A percentile compares a stretch with the other conserved stretches of the same genome.
Evolutionary conservation across 2,888 invertebrate genomes (phyloP).

Genomic region (Sialis fuliginosa): DNA sequence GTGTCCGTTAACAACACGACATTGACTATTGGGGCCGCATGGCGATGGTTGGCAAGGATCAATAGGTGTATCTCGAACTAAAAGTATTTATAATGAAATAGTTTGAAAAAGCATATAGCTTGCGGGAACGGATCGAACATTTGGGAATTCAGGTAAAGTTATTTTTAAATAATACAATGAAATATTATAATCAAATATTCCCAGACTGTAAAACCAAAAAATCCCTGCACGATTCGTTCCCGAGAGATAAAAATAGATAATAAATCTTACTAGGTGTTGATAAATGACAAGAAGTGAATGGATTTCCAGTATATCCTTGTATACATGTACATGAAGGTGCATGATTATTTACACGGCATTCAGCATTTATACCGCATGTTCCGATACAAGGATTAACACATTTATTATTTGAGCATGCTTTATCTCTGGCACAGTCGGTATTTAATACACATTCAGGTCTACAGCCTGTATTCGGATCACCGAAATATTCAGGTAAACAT

Average conservation of each 20-base stretch:
- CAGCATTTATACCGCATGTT: constrained; percentile 67
- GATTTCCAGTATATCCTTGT: constrained; percentile 60
- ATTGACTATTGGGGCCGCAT: constrained; percentile 66
- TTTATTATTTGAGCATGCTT: constrained; percentile 67
- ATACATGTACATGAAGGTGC: constrained; percentile 61
- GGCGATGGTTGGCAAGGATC: constrained; percentile 50
- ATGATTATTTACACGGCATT: constrained; percentile 69
- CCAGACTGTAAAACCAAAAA: no score
- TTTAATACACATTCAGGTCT: constrained; percentile 80
- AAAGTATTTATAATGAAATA: constrained; percentile 10
- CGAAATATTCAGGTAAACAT: constrained; percentile 66
- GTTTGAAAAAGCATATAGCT: background rate
- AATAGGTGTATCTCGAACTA: constrained; percentile 17
- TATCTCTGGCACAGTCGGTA: constrained; percentile 59
- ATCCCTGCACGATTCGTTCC: no score
- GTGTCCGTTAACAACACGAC: constrained; percentile 50
- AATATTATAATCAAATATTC: no score
- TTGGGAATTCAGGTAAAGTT: constrained; percentile 5
- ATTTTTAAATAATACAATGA: background rate
- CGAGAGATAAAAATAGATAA: background rate
- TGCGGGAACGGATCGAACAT: no score
- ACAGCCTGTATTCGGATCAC: constrained; percentile 73
- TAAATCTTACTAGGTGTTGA: constrained; percentile 25
- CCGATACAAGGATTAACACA: constrained; percentile 70
- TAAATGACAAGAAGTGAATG: constrained; percentile 52